Evolutionary conservation across 2,888 invertebrate species (phyloP), one percentile per base, ranked within the genome.

Genomic region (Tyria jacobaeae): DNA sequence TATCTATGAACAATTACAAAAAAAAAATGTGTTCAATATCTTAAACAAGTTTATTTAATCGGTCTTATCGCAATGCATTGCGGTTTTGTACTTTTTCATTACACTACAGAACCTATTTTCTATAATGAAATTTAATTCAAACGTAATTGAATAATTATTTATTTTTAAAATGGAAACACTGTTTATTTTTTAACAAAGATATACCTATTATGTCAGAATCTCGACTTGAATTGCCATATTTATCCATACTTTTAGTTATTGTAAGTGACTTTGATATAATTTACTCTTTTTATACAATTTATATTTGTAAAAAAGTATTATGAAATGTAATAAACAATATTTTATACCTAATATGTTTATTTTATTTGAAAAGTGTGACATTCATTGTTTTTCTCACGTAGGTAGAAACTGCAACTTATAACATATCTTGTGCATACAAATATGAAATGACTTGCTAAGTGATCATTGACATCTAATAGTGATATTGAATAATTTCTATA

Each of bases 221-320:
- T 66, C 67, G 44, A 56, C 65, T 68, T 71, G 50, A 65, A 64
- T 68, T 76, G 81, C 81, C 79, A 84, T 84, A 72, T 56, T 70
- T 75, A 67, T 4, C 12, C 44, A 1, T 67, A 62, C 37, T 51
- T 47, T 37, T 48, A 24, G 50, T 54, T 59, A 62, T 49, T 61
- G 9, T 75, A 77, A 74, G 78, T 82, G 80, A 78, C 78, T 82
- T 81, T 70, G 70, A 74, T 78, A 75, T 79, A 79, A 76, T 78
- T 80, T 81, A 70, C 64, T 72, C 70, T 78, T 80, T 81, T 65
- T 80, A 79, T 66, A 68, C 68, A 68, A 57, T 80, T 81, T 78
- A 76, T 78, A 75, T 59, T 77, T 65, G 64, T 68, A 57, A 60
- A 73, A n/a, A 64, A 73, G 70, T 76, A 71, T 66, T 73, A 66